Evolutionary conservation across 2,113 vertebrate species (phyloP), one percentile per base, ranked within the genome.

Genomic region (Melanostigma gelatinosum): DNA sequence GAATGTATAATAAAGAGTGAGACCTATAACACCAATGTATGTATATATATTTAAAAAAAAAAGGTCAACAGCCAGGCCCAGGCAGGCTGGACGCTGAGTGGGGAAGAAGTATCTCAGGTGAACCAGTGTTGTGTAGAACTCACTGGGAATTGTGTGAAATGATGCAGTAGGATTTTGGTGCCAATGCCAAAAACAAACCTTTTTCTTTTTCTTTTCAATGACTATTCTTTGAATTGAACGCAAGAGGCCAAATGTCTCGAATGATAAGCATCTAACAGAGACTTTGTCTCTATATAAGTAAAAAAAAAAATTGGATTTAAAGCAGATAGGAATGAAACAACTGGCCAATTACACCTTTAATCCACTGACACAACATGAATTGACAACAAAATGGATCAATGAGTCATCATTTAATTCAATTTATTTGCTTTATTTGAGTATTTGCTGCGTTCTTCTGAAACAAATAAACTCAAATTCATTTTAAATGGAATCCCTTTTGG

Each of bases 1-100:
- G 72, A 88, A 86, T 83, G 80, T 38, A 72, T 77, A 79, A 69
- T 84, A 80, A 84, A 72, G 79, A 58, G 38, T 22, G 40, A 72
- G 62, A 84, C 79, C 66, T 79, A 80, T 72, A 86, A 67, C 72
- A 74, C 66, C 16, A 73, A 34, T 65, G 11, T 57, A 13, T 48
- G 46, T 64, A 52, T 80, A 54, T 50, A n/a, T 24, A n/a, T 54
- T 61, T 29, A 2, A 27, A 38, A 64, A 75, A 75, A 84, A 34
- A 6, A 4, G 61, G 22, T 70, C 27, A 54, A 54, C 38, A 13
- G 38, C 16, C 7, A 60, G 40, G 6, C 13, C 62, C 18, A 61
- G 8, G 57, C 18, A 55, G 38, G 22, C 16, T 64, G 55, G 40
- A 65, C 50, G 50, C 2, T 75, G 42, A 7, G 5, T 36, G 24